These are phyloP conservation scores for Synanthedon tipuliformis DNA, from an alignment of 2,888 invertebrate species.

Conservation along the genomic window DNA sequence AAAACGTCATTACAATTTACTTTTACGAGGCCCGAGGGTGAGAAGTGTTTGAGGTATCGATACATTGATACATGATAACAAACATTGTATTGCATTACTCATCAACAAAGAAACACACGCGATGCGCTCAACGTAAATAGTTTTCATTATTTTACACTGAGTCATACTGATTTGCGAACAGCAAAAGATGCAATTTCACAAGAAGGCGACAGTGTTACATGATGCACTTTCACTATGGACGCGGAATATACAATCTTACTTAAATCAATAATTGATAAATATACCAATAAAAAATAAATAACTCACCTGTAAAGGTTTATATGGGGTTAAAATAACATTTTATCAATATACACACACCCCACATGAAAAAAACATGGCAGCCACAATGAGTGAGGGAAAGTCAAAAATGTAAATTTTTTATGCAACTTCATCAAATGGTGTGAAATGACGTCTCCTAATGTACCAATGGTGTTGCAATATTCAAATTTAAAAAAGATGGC, in stretches of 20 bases:
- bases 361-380: slow-evolving; percentile 85
- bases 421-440: slow-evolving; percentile 62
- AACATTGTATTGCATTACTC: slow-evolving; percentile 9
- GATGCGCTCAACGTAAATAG: slow-evolving; percentile 14
- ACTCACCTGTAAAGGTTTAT: slow-evolving; percentile 59
- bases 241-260: slow-evolving; percentile 9
- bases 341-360: slow-evolving; percentile 71
- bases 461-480: slow-evolving; percentile 44
- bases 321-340: slow-evolving; percentile 62
- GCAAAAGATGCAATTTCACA: slow-evolving; percentile 64
- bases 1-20: slow-evolving; percentile 44
- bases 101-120: slow-evolving; percentile 24
- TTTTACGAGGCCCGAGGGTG: slow-evolving; percentile 24
- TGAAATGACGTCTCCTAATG: slow-evolving; percentile 48
- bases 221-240: slow-evolving; percentile 68
- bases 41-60: slow-evolving; percentile 12
- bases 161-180: slow-evolving; percentile 33
- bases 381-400: slow-evolving; percentile 56
- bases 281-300: slow-evolving; percentile 18
- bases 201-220: slow-evolving; percentile 64
- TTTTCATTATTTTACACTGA: slow-evolving; percentile 33
- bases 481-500: slow-evolving; percentile 52
- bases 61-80: neutral
- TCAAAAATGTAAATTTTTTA: slow-evolving; percentile 50
- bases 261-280: slow-evolving; percentile 17